Percentiles rank a stretch among this genome's conserved stretches.
These are phyloP conservation scores for Protaetia brevitarsis DNA, from an alignment of 1,140 invertebrate species.

Conservation along the genomic window DNA sequence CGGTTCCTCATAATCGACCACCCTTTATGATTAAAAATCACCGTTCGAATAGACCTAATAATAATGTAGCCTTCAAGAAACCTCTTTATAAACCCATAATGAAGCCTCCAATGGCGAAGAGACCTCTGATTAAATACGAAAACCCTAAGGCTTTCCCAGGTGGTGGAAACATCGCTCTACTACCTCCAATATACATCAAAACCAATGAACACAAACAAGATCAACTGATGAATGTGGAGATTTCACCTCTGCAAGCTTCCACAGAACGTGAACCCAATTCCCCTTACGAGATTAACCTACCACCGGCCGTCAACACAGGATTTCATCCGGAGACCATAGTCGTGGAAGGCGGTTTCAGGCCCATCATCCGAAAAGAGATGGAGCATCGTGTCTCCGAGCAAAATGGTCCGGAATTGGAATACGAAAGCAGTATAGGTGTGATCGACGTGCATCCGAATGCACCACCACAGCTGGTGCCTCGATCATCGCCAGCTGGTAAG, in stretches of 20 bases:
- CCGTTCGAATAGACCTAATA: neutral
- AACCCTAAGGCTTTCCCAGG: neutral
- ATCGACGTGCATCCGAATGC: constrained; percentile 53
- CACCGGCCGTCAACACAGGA: constrained; percentile 64
- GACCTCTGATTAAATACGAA: constrained; percentile 21
- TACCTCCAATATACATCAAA: neutral
- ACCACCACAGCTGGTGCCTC: constrained; percentile 70
- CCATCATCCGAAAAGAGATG: constrained; percentile 64
- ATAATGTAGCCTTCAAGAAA: neutral
- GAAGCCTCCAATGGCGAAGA: constrained; percentile 13
- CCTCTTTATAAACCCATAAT: neutral
- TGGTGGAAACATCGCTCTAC: neutral
- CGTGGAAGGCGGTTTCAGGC: constrained; percentile 78
- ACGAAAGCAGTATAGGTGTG: constrained; percentile 54
- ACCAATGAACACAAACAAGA: neutral
- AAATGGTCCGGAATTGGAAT: constrained; percentile 45
- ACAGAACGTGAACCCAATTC: constrained; percentile 38
- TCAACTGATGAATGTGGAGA: constrained; percentile 34
- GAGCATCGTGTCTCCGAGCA: constrained; percentile 54
- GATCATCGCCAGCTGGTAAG: constrained; percentile 63
- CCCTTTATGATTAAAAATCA: neutral
- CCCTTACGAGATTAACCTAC: neutral
- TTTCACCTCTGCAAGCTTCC: constrained; percentile 41
- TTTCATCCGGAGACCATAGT: constrained; percentile 77
- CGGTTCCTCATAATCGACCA: neutral